Base-by-base conservation (phyloP, 2,797 vertebrate genomes). In the Naso thynnoides region DNA sequence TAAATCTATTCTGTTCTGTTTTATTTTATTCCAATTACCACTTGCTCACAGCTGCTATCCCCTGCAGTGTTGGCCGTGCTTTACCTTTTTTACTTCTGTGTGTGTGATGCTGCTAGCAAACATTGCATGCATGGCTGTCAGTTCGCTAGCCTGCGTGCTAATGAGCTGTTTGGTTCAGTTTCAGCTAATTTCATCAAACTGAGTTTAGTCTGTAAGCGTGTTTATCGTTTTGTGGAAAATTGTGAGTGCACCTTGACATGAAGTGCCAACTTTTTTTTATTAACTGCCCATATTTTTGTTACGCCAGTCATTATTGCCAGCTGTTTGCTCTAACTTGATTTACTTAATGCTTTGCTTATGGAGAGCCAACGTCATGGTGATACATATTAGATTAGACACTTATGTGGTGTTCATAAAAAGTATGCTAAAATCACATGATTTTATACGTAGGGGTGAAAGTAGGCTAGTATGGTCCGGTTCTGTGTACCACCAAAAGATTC, bases 1-100 rank as follows among this genome's bases (percentile, higher is more conserved):
- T 79, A 72, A 75, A 73, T 67, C 41, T 61, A 77, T 77, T 71
- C 70, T 49, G 15, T 5, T 63, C 67, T 56, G 0, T 66, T 82
- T 72, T 29, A 58, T 63, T 86, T 78, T 36, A 67, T 73, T 70
- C 45, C 50, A 27, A 65, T 61, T 50, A 27, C 47, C 57, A 18
- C 64, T 86, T 3, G 27, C 29, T 76, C 61, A 23, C 61, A 60
- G 62, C 58, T 72, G 50, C 39, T 38, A 14, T 44, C 2, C 5
- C 39, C 16, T 45, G 52, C 21, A 36, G 65, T 16, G 27, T 24
- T n/a, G 50, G 33, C 27, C 6, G 5, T 29, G 47, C 18, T 19
- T 38, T 2, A 8, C 45, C 31, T 24, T 2, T n/a, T 61, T 71
- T n/a, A 8, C 53, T 49, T 57, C 29, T 53, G 27, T 70, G 18